phyloP scores from a whole-genome alignment of 2,113 vertebrate genomes.

The Ceyx margarethae region DNA sequence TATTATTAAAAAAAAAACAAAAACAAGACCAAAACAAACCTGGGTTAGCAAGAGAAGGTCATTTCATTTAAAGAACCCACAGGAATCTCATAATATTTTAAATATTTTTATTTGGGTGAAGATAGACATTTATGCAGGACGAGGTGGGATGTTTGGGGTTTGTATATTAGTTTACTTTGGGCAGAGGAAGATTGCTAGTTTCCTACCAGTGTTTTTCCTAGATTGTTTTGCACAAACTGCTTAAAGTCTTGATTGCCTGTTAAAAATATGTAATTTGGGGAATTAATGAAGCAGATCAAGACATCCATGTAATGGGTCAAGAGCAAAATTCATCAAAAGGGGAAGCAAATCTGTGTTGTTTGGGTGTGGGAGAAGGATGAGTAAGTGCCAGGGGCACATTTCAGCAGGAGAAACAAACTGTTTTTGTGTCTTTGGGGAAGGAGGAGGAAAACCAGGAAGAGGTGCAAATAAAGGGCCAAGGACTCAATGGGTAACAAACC shows the following conservation, averaged over 20 bases:
- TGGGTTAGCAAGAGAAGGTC: neutral
- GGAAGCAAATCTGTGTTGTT: neutral
- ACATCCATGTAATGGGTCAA: neutral
- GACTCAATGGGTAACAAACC: neutral
- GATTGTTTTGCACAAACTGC: neutral
- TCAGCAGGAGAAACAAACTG: neutral
- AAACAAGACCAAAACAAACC: neutral
- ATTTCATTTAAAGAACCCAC: conserved; percentile 13
- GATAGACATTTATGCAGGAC: neutral
- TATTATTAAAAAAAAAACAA: neutral
- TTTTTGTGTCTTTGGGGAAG: neutral
- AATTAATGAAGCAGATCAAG: neutral
- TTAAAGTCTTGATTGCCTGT: neutral
- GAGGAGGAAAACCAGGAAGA: neutral
- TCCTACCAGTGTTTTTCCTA: neutral
- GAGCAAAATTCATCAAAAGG: neutral
- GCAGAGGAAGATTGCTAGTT: neutral
- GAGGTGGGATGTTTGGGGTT: neutral
- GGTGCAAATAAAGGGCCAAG: neutral
- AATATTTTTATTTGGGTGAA: conserved; percentile 9
- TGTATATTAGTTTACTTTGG: conserved; percentile 23
- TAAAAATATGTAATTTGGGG: neutral
- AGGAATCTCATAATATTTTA: neutral
- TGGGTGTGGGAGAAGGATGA: neutral
- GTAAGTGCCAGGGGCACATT: neutral